phyloP scores from a whole-genome alignment of 2,888 invertebrate species.

The Rhogogaster chlorosoma region DNA sequence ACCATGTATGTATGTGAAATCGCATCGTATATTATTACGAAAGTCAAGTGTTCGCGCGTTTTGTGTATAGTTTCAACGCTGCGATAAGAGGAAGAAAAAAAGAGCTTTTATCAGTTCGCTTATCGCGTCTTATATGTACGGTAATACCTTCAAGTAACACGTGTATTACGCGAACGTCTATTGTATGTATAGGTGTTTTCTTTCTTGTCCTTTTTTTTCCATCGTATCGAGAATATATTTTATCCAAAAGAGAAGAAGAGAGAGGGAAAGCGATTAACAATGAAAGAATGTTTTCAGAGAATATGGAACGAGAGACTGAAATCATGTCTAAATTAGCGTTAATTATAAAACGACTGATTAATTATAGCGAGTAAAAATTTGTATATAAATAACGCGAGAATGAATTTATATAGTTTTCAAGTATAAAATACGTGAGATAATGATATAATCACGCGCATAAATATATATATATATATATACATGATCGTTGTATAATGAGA shows the following conservation, averaged over 20 bases:
- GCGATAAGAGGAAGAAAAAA: background rate
- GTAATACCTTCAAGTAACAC: background rate
- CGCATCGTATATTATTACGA: background rate
- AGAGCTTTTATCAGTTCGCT: background rate
- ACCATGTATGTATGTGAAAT: background rate
- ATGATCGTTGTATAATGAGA: conserved; percentile 44
- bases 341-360: too few relatives aligned
- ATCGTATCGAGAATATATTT: background rate
- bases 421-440: too few relatives aligned
- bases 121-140: background rate
- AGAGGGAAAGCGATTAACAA: background rate
- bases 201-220: background rate
- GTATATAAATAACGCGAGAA: too few relatives aligned
- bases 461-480: too few relatives aligned
- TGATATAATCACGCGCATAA: background rate
- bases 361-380: too few relatives aligned
- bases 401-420: too few relatives aligned
- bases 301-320: background rate
- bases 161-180: background rate
- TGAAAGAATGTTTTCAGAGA: background rate
- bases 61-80: background rate
- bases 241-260: background rate
- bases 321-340: background rate
- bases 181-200: background rate
- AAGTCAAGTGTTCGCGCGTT: background rate